phyloP scores from a whole-genome alignment of 2,113 vertebrate genomes.

The Tenrec ecaudatus region DNA sequence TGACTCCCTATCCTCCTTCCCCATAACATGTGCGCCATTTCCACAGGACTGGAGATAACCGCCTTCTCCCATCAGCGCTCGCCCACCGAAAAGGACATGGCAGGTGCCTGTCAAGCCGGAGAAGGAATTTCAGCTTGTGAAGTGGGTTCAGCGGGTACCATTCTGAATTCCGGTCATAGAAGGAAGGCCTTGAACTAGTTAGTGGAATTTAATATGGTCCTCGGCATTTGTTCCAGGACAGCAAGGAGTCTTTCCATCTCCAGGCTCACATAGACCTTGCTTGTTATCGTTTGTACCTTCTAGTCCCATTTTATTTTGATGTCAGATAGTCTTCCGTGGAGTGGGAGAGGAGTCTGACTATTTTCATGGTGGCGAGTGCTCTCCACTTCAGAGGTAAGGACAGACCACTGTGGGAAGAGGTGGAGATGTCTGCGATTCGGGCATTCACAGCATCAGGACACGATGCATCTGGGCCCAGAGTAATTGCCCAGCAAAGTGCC shows the following conservation, averaged over 20 bases:
- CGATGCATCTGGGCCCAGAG: not conserved
- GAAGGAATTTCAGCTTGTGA: not conserved
- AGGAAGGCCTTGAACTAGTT: not conserved
- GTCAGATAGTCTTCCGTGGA: not conserved
- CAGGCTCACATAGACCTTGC: not conserved
- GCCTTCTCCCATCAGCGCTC: not conserved
- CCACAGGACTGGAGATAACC: not conserved
- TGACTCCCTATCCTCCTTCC: not conserved
- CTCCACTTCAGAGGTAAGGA: slow-evolving; percentile 6
- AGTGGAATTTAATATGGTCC: not conserved
- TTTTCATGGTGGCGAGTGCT: not conserved
- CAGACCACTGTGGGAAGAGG: not conserved
- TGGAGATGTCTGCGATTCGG: slow-evolving; percentile 18
- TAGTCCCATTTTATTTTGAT: slow-evolving; percentile 5
- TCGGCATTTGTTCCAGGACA: not conserved
- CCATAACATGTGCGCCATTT: not conserved
- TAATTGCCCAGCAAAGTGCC: not conserved
- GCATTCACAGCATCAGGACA: not conserved
- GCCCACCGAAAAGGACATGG: not conserved
- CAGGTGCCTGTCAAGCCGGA: not conserved
- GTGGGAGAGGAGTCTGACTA: not conserved
- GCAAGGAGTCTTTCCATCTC: not conserved
- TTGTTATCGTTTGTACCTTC: not conserved
- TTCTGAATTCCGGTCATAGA: not conserved
- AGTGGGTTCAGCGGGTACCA: not conserved